Evolutionary conservation across 2,113 vertebrate genomes (phyloP).

Genomic region (Sprattus sprattus): DNA sequence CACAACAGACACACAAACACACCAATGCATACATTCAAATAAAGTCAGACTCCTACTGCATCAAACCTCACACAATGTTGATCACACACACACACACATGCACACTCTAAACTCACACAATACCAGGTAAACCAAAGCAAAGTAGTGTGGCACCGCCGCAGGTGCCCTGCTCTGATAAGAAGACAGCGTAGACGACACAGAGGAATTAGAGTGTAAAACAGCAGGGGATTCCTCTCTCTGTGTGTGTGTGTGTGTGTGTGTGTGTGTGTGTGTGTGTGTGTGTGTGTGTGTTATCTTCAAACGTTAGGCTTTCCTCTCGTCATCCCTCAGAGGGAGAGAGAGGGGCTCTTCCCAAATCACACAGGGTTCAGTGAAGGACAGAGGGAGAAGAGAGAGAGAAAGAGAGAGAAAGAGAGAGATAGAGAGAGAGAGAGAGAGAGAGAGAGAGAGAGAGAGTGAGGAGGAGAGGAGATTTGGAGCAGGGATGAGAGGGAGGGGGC

Average conservation of each 20-base stretch:
- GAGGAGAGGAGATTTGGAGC: neutral
- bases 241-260: neutral
- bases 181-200: neutral
- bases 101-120: neutral
- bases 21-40: neutral
- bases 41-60: no score
- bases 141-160: neutral
- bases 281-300: neutral
- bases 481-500: neutral
- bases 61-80: no score
- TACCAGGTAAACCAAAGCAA: neutral
- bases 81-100: neutral
- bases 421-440: neutral
- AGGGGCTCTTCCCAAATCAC: neutral
- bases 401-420: neutral
- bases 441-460: neutral
- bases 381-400: neutral
- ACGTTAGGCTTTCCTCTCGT: no score
- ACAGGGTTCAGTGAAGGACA: neutral
- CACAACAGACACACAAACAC: neutral
- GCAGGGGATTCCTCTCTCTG: neutral
- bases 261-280: neutral
- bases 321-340: no score
- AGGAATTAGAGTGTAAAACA: constrained; percentile 5
- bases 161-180: neutral